Base-by-base conservation (phyloP, 2,888 invertebrate species). In the Helleia helle region DNA sequence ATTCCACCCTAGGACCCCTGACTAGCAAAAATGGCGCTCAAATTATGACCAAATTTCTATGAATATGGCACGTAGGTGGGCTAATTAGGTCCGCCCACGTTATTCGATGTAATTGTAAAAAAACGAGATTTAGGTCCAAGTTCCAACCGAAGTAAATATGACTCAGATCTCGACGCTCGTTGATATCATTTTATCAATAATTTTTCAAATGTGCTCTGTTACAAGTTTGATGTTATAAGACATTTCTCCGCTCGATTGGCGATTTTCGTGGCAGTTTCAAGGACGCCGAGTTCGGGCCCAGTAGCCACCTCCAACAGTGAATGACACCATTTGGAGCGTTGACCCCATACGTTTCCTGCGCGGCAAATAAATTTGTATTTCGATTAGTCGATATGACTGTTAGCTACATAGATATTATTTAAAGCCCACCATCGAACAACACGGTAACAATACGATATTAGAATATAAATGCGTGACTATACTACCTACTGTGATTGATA, bases 271-370 rank as follows among this genome's bases (percentile, higher is more conserved):
- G 64, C 59, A 51, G 57, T 58, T 68, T 73, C 85, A 86, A 86
- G 86, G 84, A 80, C 85, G 62, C 61, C 79, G 64, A 59, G 69
- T 66, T 58, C 58, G 71, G 66, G 84, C 83, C 83, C 77, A 72
- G 80, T 75, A 73, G 71, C 77, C 77, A 74, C 73, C 71, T 73
- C 67, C 65, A 57, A 60, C 76, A 61, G 77, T 73, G 74, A 81
- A 80, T 61, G 79, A 79, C 83, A 81, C 71, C 71, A 79, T 71
- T 75, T 64, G 64, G 83, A 66, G 58, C 83, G 60, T 81, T 81
- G 81, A 84, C 76, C 81, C 65, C 60, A 52, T 50, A 56, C 59
- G 64, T 67, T 81, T 80, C 80, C 80, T 83, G 75, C 65, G 71
- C 65, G 59, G 57, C 48, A 56, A 73, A 65, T 63, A 64, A 62